Percentiles rank a stretch among this genome's conserved stretches.
Evolutionary conservation across 2,888 invertebrate species (phyloP).

Genomic region (Agrilus biguttatus): DNA sequence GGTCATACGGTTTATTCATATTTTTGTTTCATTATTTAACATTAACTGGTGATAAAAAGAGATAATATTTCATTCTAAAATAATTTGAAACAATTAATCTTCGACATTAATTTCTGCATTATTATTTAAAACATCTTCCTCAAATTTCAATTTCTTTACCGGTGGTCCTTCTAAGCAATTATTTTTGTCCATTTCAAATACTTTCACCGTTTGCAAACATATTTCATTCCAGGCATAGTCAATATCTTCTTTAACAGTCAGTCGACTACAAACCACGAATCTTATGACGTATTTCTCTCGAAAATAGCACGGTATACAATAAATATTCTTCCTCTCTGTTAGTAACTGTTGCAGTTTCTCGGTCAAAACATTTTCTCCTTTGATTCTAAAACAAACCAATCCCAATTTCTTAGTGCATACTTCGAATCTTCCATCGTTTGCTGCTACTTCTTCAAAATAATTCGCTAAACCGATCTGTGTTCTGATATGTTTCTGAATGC

Average conservation of each 20-base stretch:
- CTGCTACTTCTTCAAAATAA: conserved; percentile 59
- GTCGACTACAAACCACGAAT: conserved; percentile 67
- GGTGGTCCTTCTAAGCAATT: too few relatives aligned
- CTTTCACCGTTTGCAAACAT: neutral
- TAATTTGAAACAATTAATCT: too few relatives aligned
- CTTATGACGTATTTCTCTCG: conserved; percentile 57
- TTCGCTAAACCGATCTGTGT: conserved; percentile 61
- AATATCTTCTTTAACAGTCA: conserved; percentile 56
- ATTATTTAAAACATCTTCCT: too few relatives aligned
- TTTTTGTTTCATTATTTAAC: too few relatives aligned
- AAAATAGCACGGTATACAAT: conserved; percentile 64
- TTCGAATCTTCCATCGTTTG: conserved; percentile 63
- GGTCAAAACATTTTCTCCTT: conserved; percentile 55
- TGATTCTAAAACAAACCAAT: conserved; percentile 79
- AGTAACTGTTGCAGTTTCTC: conserved; percentile 57
- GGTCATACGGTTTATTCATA: too few relatives aligned
- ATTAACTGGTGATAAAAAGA: too few relatives aligned
- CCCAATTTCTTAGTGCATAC: conserved; percentile 39
- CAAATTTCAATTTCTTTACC: too few relatives aligned
- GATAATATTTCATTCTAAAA: too few relatives aligned
- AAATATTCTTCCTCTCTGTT: conserved; percentile 62
- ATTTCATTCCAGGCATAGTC: conserved; percentile 49
- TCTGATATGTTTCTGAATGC: conserved; percentile 63
- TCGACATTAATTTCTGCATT: too few relatives aligned
- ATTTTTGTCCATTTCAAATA: too few relatives aligned